Conservation (phyloP, 2,888 invertebrate species). For the Vanessa cardui region DNA sequence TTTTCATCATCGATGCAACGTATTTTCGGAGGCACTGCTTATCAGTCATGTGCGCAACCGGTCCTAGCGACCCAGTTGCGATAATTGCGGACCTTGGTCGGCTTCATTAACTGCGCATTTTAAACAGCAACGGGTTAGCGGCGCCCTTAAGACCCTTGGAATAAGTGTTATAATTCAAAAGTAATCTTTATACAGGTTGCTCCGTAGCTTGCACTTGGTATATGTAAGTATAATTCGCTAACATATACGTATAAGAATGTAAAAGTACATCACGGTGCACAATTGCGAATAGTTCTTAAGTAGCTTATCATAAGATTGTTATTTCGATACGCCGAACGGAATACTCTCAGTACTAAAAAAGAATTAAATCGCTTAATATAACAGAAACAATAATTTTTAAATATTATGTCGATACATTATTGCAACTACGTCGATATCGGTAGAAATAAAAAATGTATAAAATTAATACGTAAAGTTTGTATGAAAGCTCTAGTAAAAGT, state of each 20-base stretch:
- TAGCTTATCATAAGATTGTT: neutral
- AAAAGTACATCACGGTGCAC: conserved; percentile 2
- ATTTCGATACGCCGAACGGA: neutral
- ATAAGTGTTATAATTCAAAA: conserved; percentile 6
- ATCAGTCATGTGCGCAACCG: conserved; percentile 39
- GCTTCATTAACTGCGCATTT: conserved; percentile 38
- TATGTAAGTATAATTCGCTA: conserved; percentile 3
- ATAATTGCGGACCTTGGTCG: conserved; percentile 44
- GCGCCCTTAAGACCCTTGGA: conserved; percentile 3
- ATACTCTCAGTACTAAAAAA: too few species aligned
- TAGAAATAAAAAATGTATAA: too few species aligned
- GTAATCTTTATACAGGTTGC: conserved; percentile 8
- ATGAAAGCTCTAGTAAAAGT: too few species aligned
- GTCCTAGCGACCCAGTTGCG: conserved; percentile 48
- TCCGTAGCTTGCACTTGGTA: conserved; percentile 5
- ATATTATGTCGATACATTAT: too few species aligned
- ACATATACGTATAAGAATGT: conserved; percentile 4
- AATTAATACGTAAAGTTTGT: too few species aligned
- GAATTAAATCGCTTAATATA: too few species aligned
- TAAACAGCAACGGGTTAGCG: conserved; percentile 6
- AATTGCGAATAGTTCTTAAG: neutral
- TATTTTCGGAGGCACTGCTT: conserved; percentile 14
- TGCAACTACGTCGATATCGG: too few species aligned
- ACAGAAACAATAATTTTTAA: too few species aligned
- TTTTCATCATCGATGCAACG: conserved; percentile 5